phyloP scores from a whole-genome alignment of 2,113 vertebrate genomes.

The Mirza zaza region DNA sequence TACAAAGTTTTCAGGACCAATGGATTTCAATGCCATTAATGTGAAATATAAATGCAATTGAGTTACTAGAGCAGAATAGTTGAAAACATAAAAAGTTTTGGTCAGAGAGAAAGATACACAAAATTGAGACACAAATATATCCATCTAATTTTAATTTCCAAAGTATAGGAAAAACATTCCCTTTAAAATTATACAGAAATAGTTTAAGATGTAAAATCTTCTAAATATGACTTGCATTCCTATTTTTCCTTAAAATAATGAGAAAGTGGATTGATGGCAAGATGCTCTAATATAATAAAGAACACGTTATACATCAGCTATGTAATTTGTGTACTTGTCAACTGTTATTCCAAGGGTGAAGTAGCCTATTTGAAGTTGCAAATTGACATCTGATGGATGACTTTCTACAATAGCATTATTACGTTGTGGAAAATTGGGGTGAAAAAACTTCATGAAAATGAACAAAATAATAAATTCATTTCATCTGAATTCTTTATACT shows the following conservation, averaged over 20 bases:
- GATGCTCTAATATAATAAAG: not conserved
- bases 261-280: not conserved
- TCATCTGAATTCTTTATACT: not conserved
- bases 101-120: not conserved
- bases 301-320: not conserved
- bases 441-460: not conserved
- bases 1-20: not conserved
- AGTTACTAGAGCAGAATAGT: not conserved
- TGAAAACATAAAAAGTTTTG: not conserved
- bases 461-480: slow-evolving; percentile 1
- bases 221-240: not conserved
- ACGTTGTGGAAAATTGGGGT: slow-evolving; percentile 26
- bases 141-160: not conserved
- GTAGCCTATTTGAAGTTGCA: slow-evolving; percentile 41
- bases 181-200: not conserved
- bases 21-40: not conserved
- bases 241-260: not conserved
- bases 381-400: slow-evolving; percentile 55
- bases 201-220: not conserved
- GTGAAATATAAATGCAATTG: not conserved
- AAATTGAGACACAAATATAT: not conserved
- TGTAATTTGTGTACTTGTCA: slow-evolving; percentile 52
- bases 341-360: slow-evolving; percentile 46
- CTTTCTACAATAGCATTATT: slow-evolving; percentile 38
- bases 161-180: not conserved